These are phyloP conservation scores for Salvelinus alpinus DNA, from an alignment of 2,113 vertebrate genomes.

Conservation along the genomic window DNA sequence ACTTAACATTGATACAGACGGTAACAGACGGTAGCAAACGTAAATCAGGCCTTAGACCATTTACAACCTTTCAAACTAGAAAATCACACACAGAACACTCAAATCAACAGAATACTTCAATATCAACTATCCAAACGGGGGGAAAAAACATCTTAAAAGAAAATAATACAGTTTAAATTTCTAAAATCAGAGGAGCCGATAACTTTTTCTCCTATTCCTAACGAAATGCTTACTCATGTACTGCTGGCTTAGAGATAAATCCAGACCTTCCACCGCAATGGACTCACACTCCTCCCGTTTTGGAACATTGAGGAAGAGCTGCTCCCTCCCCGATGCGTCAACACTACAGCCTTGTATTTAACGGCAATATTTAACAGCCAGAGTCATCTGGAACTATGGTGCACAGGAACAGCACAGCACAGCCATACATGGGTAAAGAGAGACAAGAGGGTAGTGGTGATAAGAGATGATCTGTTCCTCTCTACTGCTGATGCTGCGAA, in stretches of 20 bases:
- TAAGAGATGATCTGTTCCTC: conserved; percentile 6
- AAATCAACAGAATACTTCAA: conserved; percentile 24
- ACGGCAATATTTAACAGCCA: conserved; percentile 5
- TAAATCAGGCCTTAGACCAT: background rate
- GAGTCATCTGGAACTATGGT: background rate
- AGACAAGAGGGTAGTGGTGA: background rate
- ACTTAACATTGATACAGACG: background rate
- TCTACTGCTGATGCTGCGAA: background rate
- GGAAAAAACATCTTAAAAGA: background rate
- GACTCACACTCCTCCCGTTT: background rate
- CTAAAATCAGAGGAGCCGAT: conserved; percentile 19
- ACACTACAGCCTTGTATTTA: conserved; percentile 5
- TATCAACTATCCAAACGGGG: conserved; percentile 6
- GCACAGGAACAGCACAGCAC: background rate
- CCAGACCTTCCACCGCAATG: background rate
- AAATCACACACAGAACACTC: background rate
- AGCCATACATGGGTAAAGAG: background rate
- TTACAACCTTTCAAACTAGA: conserved; percentile 8
- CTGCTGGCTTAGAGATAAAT: background rate
- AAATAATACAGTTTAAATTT: conserved; percentile 20
- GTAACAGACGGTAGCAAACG: background rate
- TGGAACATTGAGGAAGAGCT: background rate
- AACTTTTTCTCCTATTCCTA: background rate
- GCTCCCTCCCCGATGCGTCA: conserved; percentile 20
- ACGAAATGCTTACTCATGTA: conserved; percentile 3